Conservation (phyloP, 2,888 invertebrate genomes). For the Eupsilia transversa region DNA sequence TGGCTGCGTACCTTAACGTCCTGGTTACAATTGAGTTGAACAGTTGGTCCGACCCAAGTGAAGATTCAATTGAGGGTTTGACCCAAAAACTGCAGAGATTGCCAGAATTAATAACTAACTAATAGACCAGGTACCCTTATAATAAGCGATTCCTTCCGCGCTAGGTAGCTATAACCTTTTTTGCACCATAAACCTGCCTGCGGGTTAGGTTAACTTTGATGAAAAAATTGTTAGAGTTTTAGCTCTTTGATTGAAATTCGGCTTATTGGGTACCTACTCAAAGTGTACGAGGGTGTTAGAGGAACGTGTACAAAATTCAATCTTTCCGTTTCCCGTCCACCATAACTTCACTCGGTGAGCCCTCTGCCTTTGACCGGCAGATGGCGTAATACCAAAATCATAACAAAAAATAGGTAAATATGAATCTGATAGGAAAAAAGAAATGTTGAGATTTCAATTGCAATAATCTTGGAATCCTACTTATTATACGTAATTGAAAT, state of each 20-base stretch:
- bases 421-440: background rate
- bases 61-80: background rate
- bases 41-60: background rate
- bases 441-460: background rate
- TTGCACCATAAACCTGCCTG: background rate
- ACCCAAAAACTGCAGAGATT: background rate
- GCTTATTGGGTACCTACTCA: background rate
- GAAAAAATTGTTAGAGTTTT: background rate
- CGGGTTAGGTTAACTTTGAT: background rate
- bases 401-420: slow-evolving; percentile 4
- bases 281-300: slow-evolving; percentile 11
- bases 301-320: slow-evolving; percentile 14
- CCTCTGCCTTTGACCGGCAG: slow-evolving; percentile 15
- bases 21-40: background rate
- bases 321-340: slow-evolving; percentile 18
- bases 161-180: background rate
- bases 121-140: background rate
- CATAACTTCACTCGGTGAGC: background rate
- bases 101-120: background rate
- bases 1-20: background rate
- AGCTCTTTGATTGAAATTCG: slow-evolving; percentile 4
- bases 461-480: slow-evolving; percentile 5
- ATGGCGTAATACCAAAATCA: slow-evolving; percentile 40
- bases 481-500: slow-evolving; percentile 21
- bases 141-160: background rate